Base-by-base conservation (phyloP, 1,140 invertebrate genomes). In the Homarus americanus region DNA sequence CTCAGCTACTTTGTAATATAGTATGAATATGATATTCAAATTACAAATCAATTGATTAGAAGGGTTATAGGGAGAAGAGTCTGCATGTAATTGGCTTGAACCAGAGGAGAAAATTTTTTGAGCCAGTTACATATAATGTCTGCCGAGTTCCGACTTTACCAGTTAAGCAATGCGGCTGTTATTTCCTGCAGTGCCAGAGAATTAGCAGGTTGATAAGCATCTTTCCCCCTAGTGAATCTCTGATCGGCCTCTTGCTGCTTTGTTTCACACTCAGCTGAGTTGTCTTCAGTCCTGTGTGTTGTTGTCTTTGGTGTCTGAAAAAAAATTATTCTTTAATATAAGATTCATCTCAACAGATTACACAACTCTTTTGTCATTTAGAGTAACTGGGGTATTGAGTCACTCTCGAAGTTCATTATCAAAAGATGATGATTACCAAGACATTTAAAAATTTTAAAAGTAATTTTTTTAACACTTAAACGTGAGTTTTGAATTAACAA, bases 181-280 rank as follows among this genome's bases (percentile, higher is more conserved):
- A 69, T 69, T 34, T 0, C 28, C 7, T 4, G 63, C 63, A 7
- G 63, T 69, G n/a, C 63, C 63, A 69, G 63, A 69, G 63, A 69
- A 69, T 69, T 69, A 32, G 63, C 63, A 69, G 63, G 63, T 69
- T 69, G 63, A 69, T 38, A 84, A 84, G 66, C 82, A 84, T 84
- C 82, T 84, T 84, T 84, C 82, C 82, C 82, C 82, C 82, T 84
- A 84, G 82, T 84, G 82, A 84, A 84, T 72, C 82, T 84, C 63
- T 84, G 82, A 84, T 84, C 82, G 82, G 82, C 82, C 82, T 84
- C 82, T 84, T 84, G 63, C 82, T 72, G 82, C 82, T 84, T 84
- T 84, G 15, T 84, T 66, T 84, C 82, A 72, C 82, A 40, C 82
- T 41, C 38, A 84, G 82, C 82, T 84, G 82, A 84, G 82, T 84